A percentile compares a stretch with the other conserved stretches of the same genome.
Evolutionary conservation across 2,113 vertebrate genomes (phyloP).

Genomic region (Dasypus novemcinctus): DNA sequence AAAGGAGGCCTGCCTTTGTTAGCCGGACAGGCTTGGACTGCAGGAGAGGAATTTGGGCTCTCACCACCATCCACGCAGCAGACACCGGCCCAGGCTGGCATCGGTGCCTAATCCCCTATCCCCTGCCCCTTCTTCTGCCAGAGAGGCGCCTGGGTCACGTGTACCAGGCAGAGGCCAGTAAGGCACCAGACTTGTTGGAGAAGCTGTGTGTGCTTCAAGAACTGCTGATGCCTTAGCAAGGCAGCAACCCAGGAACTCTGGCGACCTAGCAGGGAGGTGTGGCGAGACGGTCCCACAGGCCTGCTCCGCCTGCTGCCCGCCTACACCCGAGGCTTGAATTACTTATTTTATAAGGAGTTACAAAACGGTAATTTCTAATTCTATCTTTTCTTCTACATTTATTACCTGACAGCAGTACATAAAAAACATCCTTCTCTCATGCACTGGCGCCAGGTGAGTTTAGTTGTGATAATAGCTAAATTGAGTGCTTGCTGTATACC

Average conservation of each 20-base stretch:
- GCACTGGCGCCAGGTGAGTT: not conserved
- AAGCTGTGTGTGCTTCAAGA: not conserved
- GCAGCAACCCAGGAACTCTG: not conserved
- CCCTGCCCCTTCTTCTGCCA: not conserved
- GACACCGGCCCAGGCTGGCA: not conserved
- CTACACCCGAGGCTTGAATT: not conserved
- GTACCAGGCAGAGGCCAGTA: not conserved
- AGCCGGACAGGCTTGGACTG: not conserved
- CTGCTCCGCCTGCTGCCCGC: too few relatives aligned
- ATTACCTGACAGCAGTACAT: not conserved
- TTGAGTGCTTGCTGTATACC: not conserved
- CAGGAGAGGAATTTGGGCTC: not conserved
- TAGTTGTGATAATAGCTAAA: not conserved
- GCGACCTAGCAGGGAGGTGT: rapidly evolving
- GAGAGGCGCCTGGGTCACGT: not conserved
- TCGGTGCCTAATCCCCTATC: not conserved
- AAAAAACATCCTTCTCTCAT: not conserved
- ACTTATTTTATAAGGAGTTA: not conserved
- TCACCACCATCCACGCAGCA: not conserved
- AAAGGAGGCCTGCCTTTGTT: not conserved
- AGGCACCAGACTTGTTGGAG: not conserved
- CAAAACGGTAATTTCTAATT: slow-evolving; percentile 12
- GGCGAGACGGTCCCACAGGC: not conserved
- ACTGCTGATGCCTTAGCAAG: not conserved
- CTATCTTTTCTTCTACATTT: not conserved